Evolutionary conservation across 2,888 invertebrate species (phyloP), one percentile per base, ranked within the genome.

Genomic region (Drosophila differens): DNA sequence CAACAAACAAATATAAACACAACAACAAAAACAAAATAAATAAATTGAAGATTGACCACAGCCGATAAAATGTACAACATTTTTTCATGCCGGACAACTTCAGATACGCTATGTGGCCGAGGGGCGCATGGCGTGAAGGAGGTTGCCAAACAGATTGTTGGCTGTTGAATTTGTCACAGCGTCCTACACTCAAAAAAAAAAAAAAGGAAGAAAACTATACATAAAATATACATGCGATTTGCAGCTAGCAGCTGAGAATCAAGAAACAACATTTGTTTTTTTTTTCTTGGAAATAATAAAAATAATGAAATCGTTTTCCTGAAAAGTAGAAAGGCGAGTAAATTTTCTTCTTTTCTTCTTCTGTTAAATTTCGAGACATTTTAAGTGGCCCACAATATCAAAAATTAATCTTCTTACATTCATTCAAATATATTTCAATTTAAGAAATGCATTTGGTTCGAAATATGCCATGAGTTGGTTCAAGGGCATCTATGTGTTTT

Each of bases 11-110:
- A n/a, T n/a, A 54, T 4, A 22, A 33, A 12, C 5, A 30, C 52
- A 30, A n/a, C 30, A 52, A 54, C 7, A 53, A 16, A 4, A 54
- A 16, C 5, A 22, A 52, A 4, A n/a, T 22, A 53, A n/a, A 37
- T 19, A 25, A 35, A 39, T 53, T 28, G 28, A 35, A 75, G 76
- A 76, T 81, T 73, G 69, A 70, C 65, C 71, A 72, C 63, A 71
- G 54, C 61, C 47, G 83, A 81, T 83, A 77, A 70, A 74, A 64
- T 70, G 70, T 74, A 70, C 68, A 74, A 78, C 76, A 87, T 87
- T 47, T 76, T 81, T 84, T 78, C 79, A 82, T 76, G 79, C 71
- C 68, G 79, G 79, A 81, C 85, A 89, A 76, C 84, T 74, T 70
- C 70, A 74, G 75, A 71, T 67, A 58, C 62, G 65, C 47, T 37